These are phyloP conservation scores for Drosophila bocki DNA, from an alignment of 1,140 invertebrate species.

Conservation along the genomic window DNA sequence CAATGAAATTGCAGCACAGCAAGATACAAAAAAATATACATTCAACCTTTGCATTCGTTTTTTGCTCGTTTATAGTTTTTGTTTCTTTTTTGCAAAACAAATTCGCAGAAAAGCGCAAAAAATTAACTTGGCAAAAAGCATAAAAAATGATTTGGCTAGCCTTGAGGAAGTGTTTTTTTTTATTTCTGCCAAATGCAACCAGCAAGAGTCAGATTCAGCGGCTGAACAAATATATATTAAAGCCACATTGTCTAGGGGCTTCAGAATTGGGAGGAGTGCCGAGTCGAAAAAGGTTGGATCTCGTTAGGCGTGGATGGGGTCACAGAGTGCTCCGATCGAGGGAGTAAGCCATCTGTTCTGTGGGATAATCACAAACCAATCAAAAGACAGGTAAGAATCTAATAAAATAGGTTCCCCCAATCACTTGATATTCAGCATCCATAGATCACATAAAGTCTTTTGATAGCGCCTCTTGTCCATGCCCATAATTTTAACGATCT, in stretches of 20 bases:
- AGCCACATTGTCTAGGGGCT: slow-evolving; percentile 15
- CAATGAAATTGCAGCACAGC: slow-evolving; percentile 61
- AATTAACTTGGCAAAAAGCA: slow-evolving; percentile 53
- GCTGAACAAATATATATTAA: slow-evolving; percentile 1
- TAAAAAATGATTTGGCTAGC: slow-evolving; percentile 61
- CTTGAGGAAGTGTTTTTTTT: slow-evolving; percentile 52
- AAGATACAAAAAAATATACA: slow-evolving; percentile 29
- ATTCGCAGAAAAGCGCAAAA: slow-evolving; percentile 70
- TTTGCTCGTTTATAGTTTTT: slow-evolving; percentile 47
- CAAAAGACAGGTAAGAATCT: slow-evolving; percentile 1
- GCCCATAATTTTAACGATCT: slow-evolving; percentile 17
- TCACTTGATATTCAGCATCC: slow-evolving; percentile 11
- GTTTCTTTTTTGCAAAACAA: slow-evolving; percentile 46
- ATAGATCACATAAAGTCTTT: slow-evolving; percentile 12
- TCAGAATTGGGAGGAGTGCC: slow-evolving; percentile 22
- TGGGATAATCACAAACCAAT: not conserved
- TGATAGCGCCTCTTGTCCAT: slow-evolving; percentile 22
- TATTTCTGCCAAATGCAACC: slow-evolving; percentile 50
- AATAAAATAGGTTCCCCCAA: slow-evolving; percentile 3
- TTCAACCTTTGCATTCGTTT: slow-evolving; percentile 64
- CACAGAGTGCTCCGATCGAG: not conserved
- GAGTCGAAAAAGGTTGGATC: slow-evolving; percentile 16
- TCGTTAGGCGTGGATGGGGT: slow-evolving; percentile 3
- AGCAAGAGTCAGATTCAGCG: slow-evolving; percentile 13
- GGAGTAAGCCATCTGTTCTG: not conserved